phyloP scores from a whole-genome alignment of 1,140 invertebrate genomes.

The Brachystomella parvula region DNA sequence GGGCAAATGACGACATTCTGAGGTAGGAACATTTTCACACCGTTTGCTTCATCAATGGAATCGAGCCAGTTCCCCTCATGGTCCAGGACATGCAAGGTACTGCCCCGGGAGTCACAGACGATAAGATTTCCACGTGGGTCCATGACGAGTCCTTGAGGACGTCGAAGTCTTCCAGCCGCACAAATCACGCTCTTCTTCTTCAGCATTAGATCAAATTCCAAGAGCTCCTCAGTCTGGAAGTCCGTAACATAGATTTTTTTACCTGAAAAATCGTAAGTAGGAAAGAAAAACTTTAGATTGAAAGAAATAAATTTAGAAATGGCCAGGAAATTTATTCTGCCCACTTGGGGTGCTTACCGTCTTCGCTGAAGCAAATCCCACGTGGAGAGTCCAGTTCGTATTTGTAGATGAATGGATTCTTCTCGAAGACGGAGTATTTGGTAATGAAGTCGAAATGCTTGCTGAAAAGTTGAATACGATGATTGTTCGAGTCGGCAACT shows the following conservation, averaged over 20 bases:
- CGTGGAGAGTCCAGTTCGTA: constrained; percentile 1
- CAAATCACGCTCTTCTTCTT: background rate
- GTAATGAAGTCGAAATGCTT: background rate
- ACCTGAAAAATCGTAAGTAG: background rate
- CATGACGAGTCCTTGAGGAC: constrained; percentile 10
- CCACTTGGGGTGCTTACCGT: constrained; percentile 3
- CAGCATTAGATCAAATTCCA: background rate
- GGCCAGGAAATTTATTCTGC: background rate
- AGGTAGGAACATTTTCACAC: too few species aligned
- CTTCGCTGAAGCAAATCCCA: background rate
- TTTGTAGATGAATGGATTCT: background rate
- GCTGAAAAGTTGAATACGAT: constrained; percentile 14
- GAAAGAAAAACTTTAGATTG: background rate
- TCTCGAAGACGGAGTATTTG: constrained; percentile 13
- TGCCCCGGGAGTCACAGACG: background rate
- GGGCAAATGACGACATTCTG: too few species aligned
- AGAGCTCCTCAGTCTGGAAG: background rate
- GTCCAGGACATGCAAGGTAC: background rate
- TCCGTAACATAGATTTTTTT: background rate
- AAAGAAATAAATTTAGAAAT: background rate
- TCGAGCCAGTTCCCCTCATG: background rate
- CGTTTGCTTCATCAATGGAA: background rate
- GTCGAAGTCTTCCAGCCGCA: background rate
- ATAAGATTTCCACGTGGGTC: background rate
- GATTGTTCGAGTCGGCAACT: constrained; percentile 14